phyloP scores from a whole-genome alignment of 1,140 invertebrate species.

The Atopsyche davidsoni region DNA sequence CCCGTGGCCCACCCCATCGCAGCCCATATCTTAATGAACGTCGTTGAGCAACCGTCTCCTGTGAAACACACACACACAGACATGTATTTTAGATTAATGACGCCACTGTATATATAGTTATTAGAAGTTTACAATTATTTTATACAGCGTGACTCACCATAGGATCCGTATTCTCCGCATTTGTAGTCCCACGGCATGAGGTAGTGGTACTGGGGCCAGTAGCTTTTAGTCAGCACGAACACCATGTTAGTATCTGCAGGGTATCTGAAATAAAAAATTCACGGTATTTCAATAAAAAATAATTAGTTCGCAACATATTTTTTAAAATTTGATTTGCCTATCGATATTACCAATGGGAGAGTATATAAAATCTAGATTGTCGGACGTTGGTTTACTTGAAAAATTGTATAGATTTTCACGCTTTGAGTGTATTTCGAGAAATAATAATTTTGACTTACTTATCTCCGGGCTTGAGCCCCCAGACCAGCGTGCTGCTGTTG shows the following conservation, averaged over 20 bases:
- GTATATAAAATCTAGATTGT: too few relatives aligned
- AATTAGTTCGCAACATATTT: slow-evolving; percentile 4
- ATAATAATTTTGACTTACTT: slow-evolving; percentile 52
- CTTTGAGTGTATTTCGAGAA: background rate
- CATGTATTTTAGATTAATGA: too few relatives aligned
- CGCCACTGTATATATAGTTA: too few relatives aligned
- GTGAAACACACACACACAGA: slow-evolving; percentile 23
- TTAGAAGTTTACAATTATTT: too few relatives aligned
- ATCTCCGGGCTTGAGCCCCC: slow-evolving; percentile 62
- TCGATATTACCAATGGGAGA: too few relatives aligned
- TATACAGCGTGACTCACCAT: slow-evolving; percentile 48
- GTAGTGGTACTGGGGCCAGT: slow-evolving; percentile 76
- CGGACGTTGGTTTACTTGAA: background rate
- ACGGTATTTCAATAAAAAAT: background rate
- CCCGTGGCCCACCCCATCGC: slow-evolving; percentile 56
- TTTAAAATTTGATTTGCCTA: too few relatives aligned
- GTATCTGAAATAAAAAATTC: slow-evolving; percentile 47
- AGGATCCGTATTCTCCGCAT: slow-evolving; percentile 68
- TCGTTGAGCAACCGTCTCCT: slow-evolving; percentile 54
- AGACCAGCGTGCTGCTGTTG: slow-evolving; percentile 62
- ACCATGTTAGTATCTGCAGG: slow-evolving; percentile 65
- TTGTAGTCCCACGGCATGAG: slow-evolving; percentile 70
- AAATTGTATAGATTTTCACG: background rate
- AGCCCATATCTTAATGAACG: slow-evolving; percentile 60
- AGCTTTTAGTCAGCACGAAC: slow-evolving; percentile 64